phyloP scores from a whole-genome alignment of 2,797 vertebrate species.

The Alfaro cultratus region DNA sequence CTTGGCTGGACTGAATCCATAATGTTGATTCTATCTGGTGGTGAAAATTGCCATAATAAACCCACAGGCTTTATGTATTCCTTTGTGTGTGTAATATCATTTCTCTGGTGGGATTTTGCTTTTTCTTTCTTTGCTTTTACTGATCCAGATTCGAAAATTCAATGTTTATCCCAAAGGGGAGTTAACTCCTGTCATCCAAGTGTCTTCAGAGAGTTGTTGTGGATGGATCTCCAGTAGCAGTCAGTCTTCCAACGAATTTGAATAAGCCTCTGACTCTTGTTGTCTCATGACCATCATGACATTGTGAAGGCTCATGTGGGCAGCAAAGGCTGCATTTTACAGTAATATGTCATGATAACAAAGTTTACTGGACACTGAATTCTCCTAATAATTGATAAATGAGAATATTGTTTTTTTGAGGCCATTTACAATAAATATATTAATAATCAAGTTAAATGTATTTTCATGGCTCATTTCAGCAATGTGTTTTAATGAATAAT shows the following conservation, averaged over 20 bases:
- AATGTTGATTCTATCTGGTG: conserved; percentile 71
- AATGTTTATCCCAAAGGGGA: neutral
- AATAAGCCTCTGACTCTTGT: neutral
- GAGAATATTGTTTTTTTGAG: too few relatives aligned
- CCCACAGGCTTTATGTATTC: conserved; percentile 62
- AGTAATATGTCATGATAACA: too few relatives aligned
- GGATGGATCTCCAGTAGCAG: neutral
- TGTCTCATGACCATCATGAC: too few relatives aligned
- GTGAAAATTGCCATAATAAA: conserved; percentile 76
- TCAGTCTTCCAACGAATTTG: neutral
- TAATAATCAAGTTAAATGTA: too few relatives aligned
- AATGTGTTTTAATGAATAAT: too few relatives aligned
- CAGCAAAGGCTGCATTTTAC: too few relatives aligned
- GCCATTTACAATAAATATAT: too few relatives aligned
- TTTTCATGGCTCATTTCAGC: too few relatives aligned
- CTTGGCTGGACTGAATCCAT: conserved; percentile 60
- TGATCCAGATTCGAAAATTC: neutral
- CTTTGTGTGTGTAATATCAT: conserved; percentile 15
- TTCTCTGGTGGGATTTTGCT: conserved; percentile 1
- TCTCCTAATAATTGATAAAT: too few relatives aligned
- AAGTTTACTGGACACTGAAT: too few relatives aligned
- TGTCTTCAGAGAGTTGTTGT: neutral
- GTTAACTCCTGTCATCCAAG: neutral
- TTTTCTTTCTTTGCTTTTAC: neutral
- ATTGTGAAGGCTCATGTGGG: too few relatives aligned